phyloP scores from a whole-genome alignment of 2,113 vertebrate species.

The Coryphaenoides rupestris region DNA sequence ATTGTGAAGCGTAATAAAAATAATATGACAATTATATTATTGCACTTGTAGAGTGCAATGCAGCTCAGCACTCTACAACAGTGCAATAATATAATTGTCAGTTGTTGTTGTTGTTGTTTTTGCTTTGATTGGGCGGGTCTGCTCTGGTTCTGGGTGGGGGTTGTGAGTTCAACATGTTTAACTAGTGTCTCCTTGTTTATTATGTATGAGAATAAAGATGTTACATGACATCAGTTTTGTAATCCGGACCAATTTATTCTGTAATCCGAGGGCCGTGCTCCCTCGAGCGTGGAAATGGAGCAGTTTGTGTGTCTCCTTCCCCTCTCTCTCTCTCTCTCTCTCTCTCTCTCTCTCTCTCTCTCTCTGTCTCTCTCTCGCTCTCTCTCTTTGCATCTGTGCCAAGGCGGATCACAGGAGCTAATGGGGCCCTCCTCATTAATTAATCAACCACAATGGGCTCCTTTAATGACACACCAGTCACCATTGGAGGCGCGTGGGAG shows the following conservation, averaged over 20 bases:
- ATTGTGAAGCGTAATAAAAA: too few species aligned
- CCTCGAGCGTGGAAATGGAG: constrained; percentile 68
- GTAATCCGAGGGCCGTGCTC: constrained; percentile 65
- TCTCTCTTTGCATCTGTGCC: constrained; percentile 43
- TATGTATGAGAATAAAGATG: constrained; percentile 66
- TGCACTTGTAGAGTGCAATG: too few species aligned
- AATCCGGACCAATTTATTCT: constrained; percentile 61
- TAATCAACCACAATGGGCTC: constrained; percentile 71
- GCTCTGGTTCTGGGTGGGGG: constrained; percentile 6
- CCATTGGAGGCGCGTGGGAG: constrained; percentile 27
- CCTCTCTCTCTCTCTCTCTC: constrained; percentile 10
- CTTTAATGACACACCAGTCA: constrained; percentile 59
- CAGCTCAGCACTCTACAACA: too few species aligned
- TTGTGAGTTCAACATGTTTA: constrained; percentile 26
- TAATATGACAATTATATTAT: too few species aligned
- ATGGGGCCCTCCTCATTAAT: constrained; percentile 73
- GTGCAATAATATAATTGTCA: too few species aligned
- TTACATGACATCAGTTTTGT: constrained; percentile 66
- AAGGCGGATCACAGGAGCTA: constrained; percentile 64
- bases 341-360: constrained; percentile 20
- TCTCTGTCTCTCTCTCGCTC: too few species aligned
- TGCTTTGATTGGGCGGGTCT: too few species aligned
- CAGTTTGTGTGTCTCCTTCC: constrained; percentile 49
- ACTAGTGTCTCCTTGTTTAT: constrained; percentile 59
- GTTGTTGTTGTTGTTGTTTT: too few species aligned